Percentiles rank a stretch among this genome's conserved stretches.
phyloP scores from a whole-genome alignment of 2,888 invertebrate species.

The Tridacna gigas region DNA sequence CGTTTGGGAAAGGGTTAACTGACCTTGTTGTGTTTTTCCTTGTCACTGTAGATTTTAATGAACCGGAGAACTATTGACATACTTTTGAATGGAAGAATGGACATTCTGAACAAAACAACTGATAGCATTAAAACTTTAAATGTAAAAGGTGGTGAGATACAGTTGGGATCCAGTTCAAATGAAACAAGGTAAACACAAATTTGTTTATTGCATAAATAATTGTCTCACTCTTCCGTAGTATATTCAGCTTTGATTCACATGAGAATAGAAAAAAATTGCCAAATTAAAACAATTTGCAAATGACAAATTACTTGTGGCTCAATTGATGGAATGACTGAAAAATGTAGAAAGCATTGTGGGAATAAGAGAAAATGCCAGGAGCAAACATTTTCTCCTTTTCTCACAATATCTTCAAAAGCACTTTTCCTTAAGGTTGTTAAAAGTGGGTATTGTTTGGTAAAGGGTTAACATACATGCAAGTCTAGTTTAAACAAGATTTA shows the following conservation, averaged over 20 bases:
- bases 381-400: not conserved
- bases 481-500: too few relatives aligned
- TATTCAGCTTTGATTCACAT: too few relatives aligned
- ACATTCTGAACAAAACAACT: not conserved
- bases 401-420: not conserved
- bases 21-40: too few relatives aligned
- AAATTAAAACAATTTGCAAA: too few relatives aligned
- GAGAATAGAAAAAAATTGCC: too few relatives aligned
- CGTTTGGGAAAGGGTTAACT: too few relatives aligned
- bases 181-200: not conserved
- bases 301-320: too few relatives aligned
- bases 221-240: too few relatives aligned
- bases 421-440: not conserved
- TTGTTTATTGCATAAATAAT: too few relatives aligned
- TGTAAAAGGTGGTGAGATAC: not conserved
- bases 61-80: not conserved
- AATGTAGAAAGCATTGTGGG: not conserved
- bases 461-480: too few relatives aligned
- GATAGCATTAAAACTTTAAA: not conserved
- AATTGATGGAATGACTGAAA: too few relatives aligned
- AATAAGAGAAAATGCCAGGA: not conserved
- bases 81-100: not conserved
- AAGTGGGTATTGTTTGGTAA: not conserved
- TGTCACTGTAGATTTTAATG: not conserved
- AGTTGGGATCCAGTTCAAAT: not conserved